Evolutionary conservation across 2,797 vertebrate genomes (phyloP).

Genomic region (Tachyglossus aculeatus): DNA sequence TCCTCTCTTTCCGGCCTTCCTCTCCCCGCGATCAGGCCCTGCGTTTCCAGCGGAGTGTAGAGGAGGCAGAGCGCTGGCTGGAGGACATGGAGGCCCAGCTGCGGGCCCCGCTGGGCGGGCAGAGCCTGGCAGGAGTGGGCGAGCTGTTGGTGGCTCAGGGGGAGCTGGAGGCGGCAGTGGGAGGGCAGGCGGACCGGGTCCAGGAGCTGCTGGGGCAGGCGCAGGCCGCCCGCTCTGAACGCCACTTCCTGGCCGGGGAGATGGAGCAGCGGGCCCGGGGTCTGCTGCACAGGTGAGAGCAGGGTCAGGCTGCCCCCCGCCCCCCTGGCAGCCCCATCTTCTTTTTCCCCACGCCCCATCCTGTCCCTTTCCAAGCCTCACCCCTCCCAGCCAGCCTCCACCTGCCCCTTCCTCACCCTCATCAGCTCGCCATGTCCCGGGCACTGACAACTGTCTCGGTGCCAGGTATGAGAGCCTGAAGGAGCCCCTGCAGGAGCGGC

Average conservation of each 20-base stretch:
- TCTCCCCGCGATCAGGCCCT: conserved; percentile 74
- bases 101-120: conserved; percentile 64
- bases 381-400: neutral
- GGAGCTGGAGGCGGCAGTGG: conserved; percentile 82
- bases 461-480: conserved; percentile 80
- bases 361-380: neutral
- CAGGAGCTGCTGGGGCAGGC: conserved; percentile 77
- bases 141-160: conserved; percentile 80
- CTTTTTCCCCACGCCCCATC: neutral
- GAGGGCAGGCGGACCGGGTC: conserved; percentile 72
- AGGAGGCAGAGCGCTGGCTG: conserved; percentile 83
- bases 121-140: conserved; percentile 75
- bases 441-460: neutral
- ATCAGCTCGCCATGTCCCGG: neutral
- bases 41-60: conserved; percentile 78
- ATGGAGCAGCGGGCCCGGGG: conserved; percentile 77
- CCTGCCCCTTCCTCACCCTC: neutral
- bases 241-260: conserved; percentile 81
- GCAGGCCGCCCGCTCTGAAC: conserved; percentile 74
- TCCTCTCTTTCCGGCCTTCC: neutral
- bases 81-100: conserved; percentile 77
- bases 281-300: conserved; percentile 78
- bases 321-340: neutral
- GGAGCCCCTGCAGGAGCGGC: conserved; percentile 76
- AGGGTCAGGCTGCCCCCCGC: neutral